A percentile compares a stretch with the other conserved stretches of the same genome.
Conservation (phyloP, 1,140 invertebrate species). For the Steinernema feltiae region DNA sequence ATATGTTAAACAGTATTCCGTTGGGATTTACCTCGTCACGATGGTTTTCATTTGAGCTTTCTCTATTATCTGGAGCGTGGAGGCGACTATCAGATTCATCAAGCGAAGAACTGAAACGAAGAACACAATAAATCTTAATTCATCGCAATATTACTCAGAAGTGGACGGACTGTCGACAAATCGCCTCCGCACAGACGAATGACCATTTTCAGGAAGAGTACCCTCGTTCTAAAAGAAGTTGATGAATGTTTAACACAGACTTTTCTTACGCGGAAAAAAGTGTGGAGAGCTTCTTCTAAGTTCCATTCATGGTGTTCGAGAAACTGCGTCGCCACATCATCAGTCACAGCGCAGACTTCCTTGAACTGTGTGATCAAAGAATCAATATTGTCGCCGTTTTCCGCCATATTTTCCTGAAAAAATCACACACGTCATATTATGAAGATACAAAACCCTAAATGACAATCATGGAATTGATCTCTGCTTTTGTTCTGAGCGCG, state of each 20-base stretch:
- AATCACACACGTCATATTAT: too few relatives aligned
- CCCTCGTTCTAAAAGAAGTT: background rate
- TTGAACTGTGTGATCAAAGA: background rate
- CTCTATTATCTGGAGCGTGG: background rate
- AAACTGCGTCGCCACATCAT: background rate
- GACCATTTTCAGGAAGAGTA: background rate
- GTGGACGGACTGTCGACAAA: background rate
- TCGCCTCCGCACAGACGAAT: background rate
- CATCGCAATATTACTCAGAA: slow-evolving; percentile 1
- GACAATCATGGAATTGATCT: too few relatives aligned
- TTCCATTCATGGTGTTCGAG: background rate
- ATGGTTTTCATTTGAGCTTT: background rate
- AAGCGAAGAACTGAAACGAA: background rate
- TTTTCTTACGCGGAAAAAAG: background rate
- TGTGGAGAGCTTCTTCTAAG: background rate
- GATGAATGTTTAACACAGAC: background rate
- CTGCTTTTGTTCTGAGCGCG: too few relatives aligned
- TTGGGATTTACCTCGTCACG: background rate
- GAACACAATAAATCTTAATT: too few relatives aligned
- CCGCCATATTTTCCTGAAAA: background rate
- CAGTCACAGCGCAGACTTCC: background rate
- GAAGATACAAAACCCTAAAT: too few relatives aligned
- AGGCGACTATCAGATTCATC: too few relatives aligned
- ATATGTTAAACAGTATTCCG: background rate
- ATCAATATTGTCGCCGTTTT: background rate